Evolutionary conservation across 2,888 invertebrate species (phyloP).

Genomic region (Proisotoma minuta): DNA sequence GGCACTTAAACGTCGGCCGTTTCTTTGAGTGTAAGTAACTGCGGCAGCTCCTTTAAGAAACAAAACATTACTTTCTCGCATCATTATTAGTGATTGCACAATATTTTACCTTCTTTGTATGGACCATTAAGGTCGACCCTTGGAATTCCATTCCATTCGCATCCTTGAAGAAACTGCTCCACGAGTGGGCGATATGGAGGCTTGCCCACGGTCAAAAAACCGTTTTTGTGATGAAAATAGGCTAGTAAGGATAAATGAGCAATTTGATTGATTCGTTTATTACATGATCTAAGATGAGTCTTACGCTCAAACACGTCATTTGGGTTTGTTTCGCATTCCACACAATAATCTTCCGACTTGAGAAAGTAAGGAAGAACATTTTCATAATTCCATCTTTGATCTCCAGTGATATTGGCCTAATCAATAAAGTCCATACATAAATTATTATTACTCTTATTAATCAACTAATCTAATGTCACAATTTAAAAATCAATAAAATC

Average conservation of each 20-base stretch:
- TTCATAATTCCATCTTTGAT: conserved; percentile 36
- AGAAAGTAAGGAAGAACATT: conserved; percentile 43
- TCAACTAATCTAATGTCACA: background rate
- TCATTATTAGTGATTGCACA: background rate
- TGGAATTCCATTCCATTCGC: conserved; percentile 45
- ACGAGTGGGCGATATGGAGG: conserved; percentile 43
- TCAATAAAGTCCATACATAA: conserved; percentile 37
- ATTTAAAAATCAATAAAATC: background rate
- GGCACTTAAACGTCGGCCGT: conserved; percentile 41
- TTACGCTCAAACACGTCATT: conserved; percentile 43
- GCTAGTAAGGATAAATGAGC: conserved; percentile 24
- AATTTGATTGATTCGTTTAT: background rate
- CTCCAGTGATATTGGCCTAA: conserved; percentile 44
- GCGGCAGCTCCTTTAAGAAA: conserved; percentile 41
- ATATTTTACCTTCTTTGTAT: conserved; percentile 40
- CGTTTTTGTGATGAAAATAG: conserved; percentile 40
- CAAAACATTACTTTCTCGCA: background rate
- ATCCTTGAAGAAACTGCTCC: conserved; percentile 40
- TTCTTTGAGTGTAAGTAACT: conserved; percentile 42
- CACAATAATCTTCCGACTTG: conserved; percentile 46
- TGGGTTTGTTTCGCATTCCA: conserved; percentile 39
- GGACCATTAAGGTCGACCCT: conserved; percentile 45
- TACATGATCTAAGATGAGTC: background rate
- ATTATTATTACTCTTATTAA: background rate
- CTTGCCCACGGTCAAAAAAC: conserved; percentile 38